A percentile compares a stretch with the other conserved stretches of the same genome.
phyloP scores from a whole-genome alignment of 2,113 vertebrate species.

The Chaenocephalus aceratus region DNA sequence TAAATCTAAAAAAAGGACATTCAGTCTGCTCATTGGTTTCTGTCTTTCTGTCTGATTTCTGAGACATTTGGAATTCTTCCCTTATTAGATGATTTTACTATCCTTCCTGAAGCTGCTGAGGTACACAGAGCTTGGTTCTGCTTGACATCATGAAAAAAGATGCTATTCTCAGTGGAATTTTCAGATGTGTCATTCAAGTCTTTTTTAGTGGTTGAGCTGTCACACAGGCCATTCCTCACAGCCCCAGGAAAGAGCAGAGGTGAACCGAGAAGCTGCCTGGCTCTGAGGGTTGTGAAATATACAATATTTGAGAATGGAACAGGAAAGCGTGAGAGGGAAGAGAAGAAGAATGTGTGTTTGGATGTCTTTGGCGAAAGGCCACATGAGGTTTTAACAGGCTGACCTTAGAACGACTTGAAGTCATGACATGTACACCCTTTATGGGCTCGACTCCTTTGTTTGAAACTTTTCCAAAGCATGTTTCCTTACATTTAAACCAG shows the following conservation, averaged over 20 bases:
- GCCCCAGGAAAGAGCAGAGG: slow-evolving; percentile 19
- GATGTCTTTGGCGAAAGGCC: slow-evolving; percentile 19
- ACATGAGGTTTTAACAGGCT: slow-evolving; percentile 11
- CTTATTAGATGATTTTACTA: slow-evolving; percentile 26
- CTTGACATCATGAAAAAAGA: slow-evolving; percentile 17
- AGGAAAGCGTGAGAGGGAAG: background rate
- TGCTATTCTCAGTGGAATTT: slow-evolving; percentile 17
- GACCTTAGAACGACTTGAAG: slow-evolving; percentile 10
- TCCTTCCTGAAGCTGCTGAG: slow-evolving; percentile 8
- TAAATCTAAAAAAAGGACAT: too few relatives aligned
- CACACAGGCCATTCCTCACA: slow-evolving; percentile 40
- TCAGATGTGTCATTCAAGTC: slow-evolving; percentile 8
- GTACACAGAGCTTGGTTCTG: slow-evolving; percentile 6
- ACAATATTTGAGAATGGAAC: slow-evolving; percentile 21
- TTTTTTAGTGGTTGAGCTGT: slow-evolving; percentile 33
- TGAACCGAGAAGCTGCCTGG: background rate
- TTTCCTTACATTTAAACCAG: slow-evolving; percentile 21
- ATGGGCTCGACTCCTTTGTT: slow-evolving; percentile 12
- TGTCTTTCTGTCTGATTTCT: slow-evolving; percentile 5
- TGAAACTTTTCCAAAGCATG: slow-evolving; percentile 7
- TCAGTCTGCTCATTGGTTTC: background rate
- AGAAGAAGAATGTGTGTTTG: slow-evolving; percentile 32
- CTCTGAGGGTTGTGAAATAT: slow-evolving; percentile 24
- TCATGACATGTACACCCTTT: background rate
- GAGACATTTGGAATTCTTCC: background rate